Evolutionary conservation across 2,888 invertebrate species (phyloP).

Genomic region (Petrophora chlorosata): DNA sequence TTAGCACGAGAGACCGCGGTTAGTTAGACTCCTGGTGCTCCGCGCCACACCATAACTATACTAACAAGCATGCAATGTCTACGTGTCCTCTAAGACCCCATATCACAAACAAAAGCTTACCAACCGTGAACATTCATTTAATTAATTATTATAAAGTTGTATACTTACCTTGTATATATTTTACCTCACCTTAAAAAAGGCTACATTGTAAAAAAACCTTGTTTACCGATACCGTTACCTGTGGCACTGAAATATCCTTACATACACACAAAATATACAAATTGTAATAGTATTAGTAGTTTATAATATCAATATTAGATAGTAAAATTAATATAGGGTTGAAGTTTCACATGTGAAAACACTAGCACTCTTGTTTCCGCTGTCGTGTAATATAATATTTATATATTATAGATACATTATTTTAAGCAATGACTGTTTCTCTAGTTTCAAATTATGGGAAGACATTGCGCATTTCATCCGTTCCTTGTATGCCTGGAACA

Average conservation of each 20-base stretch:
- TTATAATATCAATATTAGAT: constrained; percentile 77
- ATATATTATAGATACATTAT: constrained; percentile 73
- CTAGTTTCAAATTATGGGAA: constrained; percentile 82
- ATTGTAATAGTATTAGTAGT: constrained; percentile 74
- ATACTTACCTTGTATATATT: constrained; percentile 63
- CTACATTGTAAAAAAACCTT: constrained; percentile 68
- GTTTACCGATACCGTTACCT: constrained; percentile 74
- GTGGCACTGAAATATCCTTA: constrained; percentile 72
- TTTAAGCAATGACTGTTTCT: constrained; percentile 78
- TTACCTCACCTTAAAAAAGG: constrained; percentile 75
- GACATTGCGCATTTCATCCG: constrained; percentile 85
- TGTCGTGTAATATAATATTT: constrained; percentile 76
- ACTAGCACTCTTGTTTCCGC: constrained; percentile 82
- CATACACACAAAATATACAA: constrained; percentile 66
- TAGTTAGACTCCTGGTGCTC: constrained; percentile 38
- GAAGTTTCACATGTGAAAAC: constrained; percentile 84
- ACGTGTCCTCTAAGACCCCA: constrained; percentile 57
- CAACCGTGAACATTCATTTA: constrained; percentile 43
- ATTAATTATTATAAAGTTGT: constrained; percentile 42
- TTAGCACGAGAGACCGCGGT: constrained; percentile 57
- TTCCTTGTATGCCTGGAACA: constrained; percentile 77
- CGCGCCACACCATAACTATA: constrained; percentile 39
- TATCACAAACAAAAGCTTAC: constrained; percentile 66
- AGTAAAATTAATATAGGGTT: constrained; percentile 73
- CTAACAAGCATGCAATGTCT: constrained; percentile 66